Conservation (phyloP, 1,140 invertebrate genomes). For the Drosophila ambigua region DNA sequence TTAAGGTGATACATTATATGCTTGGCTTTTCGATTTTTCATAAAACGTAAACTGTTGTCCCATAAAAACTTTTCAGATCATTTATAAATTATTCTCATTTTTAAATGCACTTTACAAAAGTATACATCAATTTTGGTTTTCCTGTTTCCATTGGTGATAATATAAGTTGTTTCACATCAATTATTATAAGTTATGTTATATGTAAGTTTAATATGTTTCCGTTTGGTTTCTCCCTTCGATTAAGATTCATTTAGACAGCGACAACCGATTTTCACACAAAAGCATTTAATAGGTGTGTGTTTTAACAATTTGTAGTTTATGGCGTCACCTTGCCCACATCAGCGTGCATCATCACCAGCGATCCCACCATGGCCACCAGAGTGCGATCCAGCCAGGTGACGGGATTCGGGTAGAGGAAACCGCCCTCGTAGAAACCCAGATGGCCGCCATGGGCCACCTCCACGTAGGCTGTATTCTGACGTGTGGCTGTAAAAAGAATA, state of each 20-base stretch:
- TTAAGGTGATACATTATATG: conserved; percentile 38
- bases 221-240: conserved; percentile 30
- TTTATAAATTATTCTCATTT: conserved; percentile 46
- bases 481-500: conserved; percentile 85
- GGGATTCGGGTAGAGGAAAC: conserved; percentile 91
- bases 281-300: conserved; percentile 41
- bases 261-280: conserved; percentile 68
- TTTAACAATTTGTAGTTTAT: conserved; percentile 30
- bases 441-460: conserved; percentile 95
- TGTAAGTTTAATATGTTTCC: conserved; percentile 44
- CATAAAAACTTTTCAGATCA: conserved; percentile 29
- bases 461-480: conserved; percentile 89
- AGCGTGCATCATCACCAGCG: conserved; percentile 84
- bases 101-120: conserved; percentile 75
- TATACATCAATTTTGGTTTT: conserved; percentile 61
- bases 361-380: conserved; percentile 89
- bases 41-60: conserved; percentile 27
- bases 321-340: conserved; percentile 53
- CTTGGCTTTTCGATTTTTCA: conserved; percentile 30
- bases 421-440: conserved; percentile 96
- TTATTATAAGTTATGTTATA: conserved; percentile 24
- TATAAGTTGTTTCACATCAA: conserved; percentile 50
- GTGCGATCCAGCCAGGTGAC: conserved; percentile 96
- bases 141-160: conserved; percentile 38
- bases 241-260: conserved; percentile 56